Evolutionary conservation across 2,888 invertebrate species (phyloP).

Genomic region (Acronicta leporina): DNA sequence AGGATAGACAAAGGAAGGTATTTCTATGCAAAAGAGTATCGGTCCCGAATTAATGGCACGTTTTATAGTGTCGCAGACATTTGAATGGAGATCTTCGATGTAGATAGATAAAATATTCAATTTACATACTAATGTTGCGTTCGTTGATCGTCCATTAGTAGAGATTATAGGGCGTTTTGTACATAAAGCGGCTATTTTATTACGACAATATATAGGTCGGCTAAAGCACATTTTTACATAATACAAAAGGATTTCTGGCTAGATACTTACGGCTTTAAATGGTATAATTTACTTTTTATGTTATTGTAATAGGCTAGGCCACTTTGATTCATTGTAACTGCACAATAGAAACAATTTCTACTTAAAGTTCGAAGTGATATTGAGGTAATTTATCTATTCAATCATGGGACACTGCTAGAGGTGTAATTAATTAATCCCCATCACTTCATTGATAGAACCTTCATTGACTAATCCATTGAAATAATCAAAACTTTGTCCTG

Average conservation of each 20-base stretch:
- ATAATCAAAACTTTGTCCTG: constrained; percentile 30
- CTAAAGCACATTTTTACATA: no score
- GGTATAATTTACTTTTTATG: no score
- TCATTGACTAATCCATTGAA: constrained; percentile 22
- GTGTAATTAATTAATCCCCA: constrained; percentile 41
- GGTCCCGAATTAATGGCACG: constrained; percentile 44
- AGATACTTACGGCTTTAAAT: no score
- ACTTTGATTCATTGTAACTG: no score
- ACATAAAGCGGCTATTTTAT: no score
- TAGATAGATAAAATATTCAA: constrained; percentile 52
- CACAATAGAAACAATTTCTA: no score
- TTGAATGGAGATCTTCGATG: constrained; percentile 42
- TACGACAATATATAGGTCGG: no score
- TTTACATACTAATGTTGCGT: constrained; percentile 44
- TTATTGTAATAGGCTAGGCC: no score
- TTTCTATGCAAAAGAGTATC: constrained; percentile 56
- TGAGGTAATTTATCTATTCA: constrained; percentile 29
- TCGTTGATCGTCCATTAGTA: constrained; percentile 36
- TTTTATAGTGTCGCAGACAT: constrained; percentile 49
- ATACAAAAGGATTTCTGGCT: no score
- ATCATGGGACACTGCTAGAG: constrained; percentile 20
- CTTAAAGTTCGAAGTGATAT: constrained; percentile 19
- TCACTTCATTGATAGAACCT: constrained; percentile 18
- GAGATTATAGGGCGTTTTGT: no score
- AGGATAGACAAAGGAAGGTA: constrained; percentile 52